Base-by-base conservation (phyloP, 64 coral and sea anemone genomes). In the Platygyra sinensis region DNA sequence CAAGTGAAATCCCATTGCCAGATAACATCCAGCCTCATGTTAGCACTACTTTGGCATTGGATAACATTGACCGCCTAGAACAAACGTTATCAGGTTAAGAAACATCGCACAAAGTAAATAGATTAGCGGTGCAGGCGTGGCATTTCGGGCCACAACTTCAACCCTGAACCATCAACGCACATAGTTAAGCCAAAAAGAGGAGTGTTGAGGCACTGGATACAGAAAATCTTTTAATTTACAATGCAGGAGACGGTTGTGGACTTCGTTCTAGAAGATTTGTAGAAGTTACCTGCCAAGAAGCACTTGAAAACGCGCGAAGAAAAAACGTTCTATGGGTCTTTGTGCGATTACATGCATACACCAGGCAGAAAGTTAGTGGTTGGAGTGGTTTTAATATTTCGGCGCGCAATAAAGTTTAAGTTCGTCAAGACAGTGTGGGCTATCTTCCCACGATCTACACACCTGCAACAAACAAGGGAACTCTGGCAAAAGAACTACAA, bases 11-110 rank as follows among this genome's bases (percentile, higher is more conserved):
- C 73, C 89, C 80, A 62, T 61, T 91, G 80, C 89, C 80, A 50
- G 80, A 86, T 27, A 76, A 75, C 38, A 91, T 91, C 89, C 32
- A n/a, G 80, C 89, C 27, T n/a, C 60, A 42, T 85, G 60, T 91
- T 36, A 65, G 80, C 52, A 91, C 77, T 11, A 80, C 76, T 80
- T 79, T 89, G 15, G 76, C 76, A 67, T 72, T 76, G 88, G 76
- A 81, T 46, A 72, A 71, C 42, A 73, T 86, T 54, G 83, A 86
- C 24, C 12, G 83, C 13, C 83, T 73, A 15, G 65, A 73, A 28
- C 67, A 86, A 52, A 86, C 83, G 24, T 29, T 86, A 25, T 86
- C 67, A 18, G 65, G 65, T 30, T 17, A 72, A 52, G 88, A 65
- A 31, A 80, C 63, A 30, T 90, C 88, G 8, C 87, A 65, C 31